Conservation (phyloP, 2,797 vertebrate species). For the Parauchenoglanis punctatus region DNA sequence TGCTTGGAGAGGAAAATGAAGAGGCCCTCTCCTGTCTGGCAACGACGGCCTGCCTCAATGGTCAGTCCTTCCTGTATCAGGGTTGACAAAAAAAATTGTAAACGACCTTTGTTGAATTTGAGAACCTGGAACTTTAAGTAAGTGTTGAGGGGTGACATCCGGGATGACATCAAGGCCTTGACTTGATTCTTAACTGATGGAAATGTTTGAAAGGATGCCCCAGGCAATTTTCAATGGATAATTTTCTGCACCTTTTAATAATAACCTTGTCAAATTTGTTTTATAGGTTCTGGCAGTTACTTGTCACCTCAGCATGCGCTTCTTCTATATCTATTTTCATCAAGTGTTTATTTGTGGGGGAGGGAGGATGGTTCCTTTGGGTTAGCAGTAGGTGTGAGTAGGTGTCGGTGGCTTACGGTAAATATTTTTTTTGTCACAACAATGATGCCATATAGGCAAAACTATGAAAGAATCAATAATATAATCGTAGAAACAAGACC, state of each 20-base stretch:
- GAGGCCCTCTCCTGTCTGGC: conserved; percentile 84
- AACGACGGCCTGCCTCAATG: conserved; percentile 86
- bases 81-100: not conserved
- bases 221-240: not conserved
- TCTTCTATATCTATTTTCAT: not conserved
- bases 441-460: no score
- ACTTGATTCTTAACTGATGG: not conserved
- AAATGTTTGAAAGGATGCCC: not conserved
- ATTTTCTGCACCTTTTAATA: not conserved
- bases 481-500: not conserved
- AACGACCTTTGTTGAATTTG: not conserved
- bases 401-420: not conserved
- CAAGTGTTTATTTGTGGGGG: no score
- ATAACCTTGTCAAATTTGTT: not conserved
- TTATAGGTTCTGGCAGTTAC: not conserved
- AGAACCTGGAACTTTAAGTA: not conserved
- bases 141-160: not conserved
- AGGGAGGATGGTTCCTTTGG: not conserved
- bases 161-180: not conserved
- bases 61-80: conserved; percentile 78
- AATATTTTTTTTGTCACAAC: not conserved
- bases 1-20: conserved; percentile 81
- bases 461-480: not conserved
- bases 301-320: not conserved
- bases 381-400: not conserved